Percentiles rank a stretch among this genome's conserved stretches.
Evolutionary conservation across 2,113 vertebrate species (phyloP).

Genomic region (Copsychus sechellarum): DNA sequence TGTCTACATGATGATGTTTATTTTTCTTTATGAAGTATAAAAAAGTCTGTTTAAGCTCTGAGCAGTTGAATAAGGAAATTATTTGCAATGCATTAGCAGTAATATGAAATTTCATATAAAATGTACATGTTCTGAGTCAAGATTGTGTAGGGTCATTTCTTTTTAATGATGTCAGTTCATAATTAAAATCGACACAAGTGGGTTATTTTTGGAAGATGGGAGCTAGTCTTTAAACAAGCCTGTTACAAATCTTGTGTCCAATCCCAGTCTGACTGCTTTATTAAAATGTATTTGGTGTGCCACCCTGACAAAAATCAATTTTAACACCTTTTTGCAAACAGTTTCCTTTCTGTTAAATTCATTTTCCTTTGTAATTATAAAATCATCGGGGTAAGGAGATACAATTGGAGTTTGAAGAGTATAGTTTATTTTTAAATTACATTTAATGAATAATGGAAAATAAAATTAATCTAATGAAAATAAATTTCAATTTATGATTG

Average conservation of each 20-base stretch:
- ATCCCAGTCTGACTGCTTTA: conserved; percentile 20
- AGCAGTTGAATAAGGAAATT: conserved; percentile 46
- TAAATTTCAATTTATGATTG: conserved; percentile 10
- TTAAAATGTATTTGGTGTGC: conserved; percentile 47
- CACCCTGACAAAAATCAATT: conserved; percentile 42
- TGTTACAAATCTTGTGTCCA: background rate
- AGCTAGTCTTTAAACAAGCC: conserved; percentile 36
- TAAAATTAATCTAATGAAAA: conserved; percentile 41
- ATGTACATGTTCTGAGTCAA: conserved; percentile 15
- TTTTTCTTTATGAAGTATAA: conserved; percentile 32
- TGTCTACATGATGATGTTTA: background rate
- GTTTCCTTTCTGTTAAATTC: conserved; percentile 10
- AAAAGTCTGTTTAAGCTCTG: conserved; percentile 33
- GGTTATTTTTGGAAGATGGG: conserved; percentile 24
- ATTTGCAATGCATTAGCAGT: conserved; percentile 50
- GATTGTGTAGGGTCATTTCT: background rate
- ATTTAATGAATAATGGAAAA: conserved; percentile 54
- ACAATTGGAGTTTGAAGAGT: background rate
- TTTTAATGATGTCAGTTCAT: conserved; percentile 56
- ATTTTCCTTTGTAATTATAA: conserved; percentile 63
- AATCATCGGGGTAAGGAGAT: conserved; percentile 31
- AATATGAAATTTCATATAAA: conserved; percentile 38
- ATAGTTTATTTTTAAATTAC: conserved; percentile 30
- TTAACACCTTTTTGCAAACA: conserved; percentile 51
- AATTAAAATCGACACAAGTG: conserved; percentile 48